A percentile compares a stretch with the other conserved stretches of the same genome.
Conservation (phyloP, 2,888 invertebrate genomes). For the Myathropa florea region DNA sequence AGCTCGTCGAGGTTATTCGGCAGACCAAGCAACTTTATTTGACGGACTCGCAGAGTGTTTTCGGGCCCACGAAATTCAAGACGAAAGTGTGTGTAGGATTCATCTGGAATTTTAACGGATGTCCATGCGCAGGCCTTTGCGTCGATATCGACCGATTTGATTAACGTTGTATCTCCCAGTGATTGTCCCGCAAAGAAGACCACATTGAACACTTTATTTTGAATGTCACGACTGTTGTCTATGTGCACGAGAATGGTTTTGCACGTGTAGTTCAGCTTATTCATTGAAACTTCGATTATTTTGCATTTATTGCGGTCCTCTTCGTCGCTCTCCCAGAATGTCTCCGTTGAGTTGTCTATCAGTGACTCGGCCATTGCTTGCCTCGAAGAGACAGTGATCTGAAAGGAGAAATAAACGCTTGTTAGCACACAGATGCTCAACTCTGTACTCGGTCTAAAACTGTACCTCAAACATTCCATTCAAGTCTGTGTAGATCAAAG, state of each 20-base stretch:
- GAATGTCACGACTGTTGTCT: slow-evolving; percentile 94
- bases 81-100: slow-evolving; percentile 85
- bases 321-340: slow-evolving; percentile 99
- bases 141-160: slow-evolving; percentile 93
- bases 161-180: slow-evolving; percentile 89
- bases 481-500: slow-evolving; percentile 78
- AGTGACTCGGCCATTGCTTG: slow-evolving; percentile 96
- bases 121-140: slow-evolving; percentile 94
- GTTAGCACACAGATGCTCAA: neutral
- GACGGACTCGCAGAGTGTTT: slow-evolving; percentile 93
- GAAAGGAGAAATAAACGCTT: neutral
- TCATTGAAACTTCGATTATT: slow-evolving; percentile 87
- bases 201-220: slow-evolving; percentile 94
- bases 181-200: slow-evolving; percentile 92
- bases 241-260: slow-evolving; percentile 90
- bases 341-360: slow-evolving; percentile 96
- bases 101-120: slow-evolving; percentile 88
- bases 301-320: slow-evolving; percentile 97
- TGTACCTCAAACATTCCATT: slow-evolving; percentile 79
- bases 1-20: slow-evolving; percentile 76
- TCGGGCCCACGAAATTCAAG: slow-evolving; percentile 95
- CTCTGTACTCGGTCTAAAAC: neutral
- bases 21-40: slow-evolving; percentile 87
- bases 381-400: slow-evolving; percentile 94
- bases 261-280: slow-evolving; percentile 81